A percentile compares a stretch with the other conserved stretches of the same genome.
Conservation (phyloP, 1,140 invertebrate genomes). For the Sminthurinus signatus region DNA sequence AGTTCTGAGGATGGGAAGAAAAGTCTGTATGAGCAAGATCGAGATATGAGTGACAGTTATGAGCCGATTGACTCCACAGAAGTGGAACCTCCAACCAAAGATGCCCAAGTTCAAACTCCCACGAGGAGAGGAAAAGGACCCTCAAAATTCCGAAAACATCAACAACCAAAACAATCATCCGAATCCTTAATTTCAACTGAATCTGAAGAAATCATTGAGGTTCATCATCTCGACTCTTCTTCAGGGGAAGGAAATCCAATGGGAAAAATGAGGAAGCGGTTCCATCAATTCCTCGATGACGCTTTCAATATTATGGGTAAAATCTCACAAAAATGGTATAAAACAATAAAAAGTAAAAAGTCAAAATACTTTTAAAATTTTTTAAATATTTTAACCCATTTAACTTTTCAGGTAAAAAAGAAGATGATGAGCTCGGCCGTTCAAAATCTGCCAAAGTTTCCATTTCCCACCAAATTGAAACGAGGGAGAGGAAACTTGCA, state of each 20-base stretch:
- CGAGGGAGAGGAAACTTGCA: slow-evolving; percentile 14
- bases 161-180: slow-evolving; percentile 3
- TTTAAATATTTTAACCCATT: slow-evolving; percentile 9
- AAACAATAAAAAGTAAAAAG: too few species aligned
- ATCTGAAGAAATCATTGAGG: slow-evolving; percentile 32
- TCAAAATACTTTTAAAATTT: too few species aligned
- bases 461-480: slow-evolving; percentile 33
- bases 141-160: slow-evolving; percentile 1
- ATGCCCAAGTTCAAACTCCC: slow-evolving; percentile 38
- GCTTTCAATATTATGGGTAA: slow-evolving; percentile 59
- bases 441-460: slow-evolving; percentile 38
- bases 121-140: slow-evolving; percentile 11
- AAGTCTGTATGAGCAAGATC: slow-evolving; percentile 23
- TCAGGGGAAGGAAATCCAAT: slow-evolving; percentile 42
- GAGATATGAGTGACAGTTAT: slow-evolving; percentile 34
- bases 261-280: slow-evolving; percentile 55
- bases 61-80: slow-evolving; percentile 10
- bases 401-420: slow-evolving; percentile 24
- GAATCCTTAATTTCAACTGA: slow-evolving; percentile 30
- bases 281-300: slow-evolving; percentile 61
- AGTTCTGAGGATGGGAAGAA: not conserved
- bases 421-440: slow-evolving; percentile 21
- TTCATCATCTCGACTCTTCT: slow-evolving; percentile 7
- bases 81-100: slow-evolving; percentile 19
- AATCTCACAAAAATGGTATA: too few species aligned